phyloP scores from a whole-genome alignment of 2,797 vertebrate species.

The Peromyscus aztecus region DNA sequence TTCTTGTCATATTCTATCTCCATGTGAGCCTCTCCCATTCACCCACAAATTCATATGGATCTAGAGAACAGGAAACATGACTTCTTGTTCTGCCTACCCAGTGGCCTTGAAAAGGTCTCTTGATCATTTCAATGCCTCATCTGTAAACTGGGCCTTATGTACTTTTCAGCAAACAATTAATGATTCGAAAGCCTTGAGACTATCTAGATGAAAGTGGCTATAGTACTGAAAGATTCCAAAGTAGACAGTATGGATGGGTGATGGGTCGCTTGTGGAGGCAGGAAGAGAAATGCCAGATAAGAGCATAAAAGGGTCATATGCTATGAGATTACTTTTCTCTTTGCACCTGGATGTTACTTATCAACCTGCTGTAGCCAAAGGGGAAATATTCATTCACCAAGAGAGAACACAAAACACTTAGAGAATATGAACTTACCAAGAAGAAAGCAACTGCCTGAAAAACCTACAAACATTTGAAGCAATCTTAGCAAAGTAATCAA shows the following conservation, averaged over 20 bases:
- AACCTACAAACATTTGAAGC: not conserved
- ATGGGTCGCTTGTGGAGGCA: not conserved
- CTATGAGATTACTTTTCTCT: not conserved
- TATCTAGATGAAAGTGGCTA: constrained; percentile 75
- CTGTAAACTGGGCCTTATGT: constrained; percentile 74
- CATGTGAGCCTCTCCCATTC: not conserved
- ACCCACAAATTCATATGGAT: not conserved
- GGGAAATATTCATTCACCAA: not conserved
- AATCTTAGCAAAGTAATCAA: not conserved
- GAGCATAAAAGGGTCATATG: not conserved
- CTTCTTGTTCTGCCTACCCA: not conserved
- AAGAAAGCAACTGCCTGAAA: not conserved
- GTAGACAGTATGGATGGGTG: not conserved
- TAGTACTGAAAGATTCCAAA: constrained; percentile 47
- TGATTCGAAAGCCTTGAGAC: constrained; percentile 70
- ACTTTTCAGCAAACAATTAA: constrained; percentile 80
- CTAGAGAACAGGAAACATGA: not conserved
- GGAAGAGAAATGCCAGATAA: not conserved
- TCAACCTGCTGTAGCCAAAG: not conserved
- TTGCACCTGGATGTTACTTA: not conserved
- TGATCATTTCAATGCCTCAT: constrained; percentile 37
- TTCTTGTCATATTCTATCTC: not conserved
- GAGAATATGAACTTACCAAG: not conserved
- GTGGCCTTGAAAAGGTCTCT: constrained; percentile 58
- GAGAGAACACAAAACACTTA: constrained; percentile 5